Evolutionary conservation across 2,797 vertebrate species (phyloP).

Genomic region (Smutsia gigantea): DNA sequence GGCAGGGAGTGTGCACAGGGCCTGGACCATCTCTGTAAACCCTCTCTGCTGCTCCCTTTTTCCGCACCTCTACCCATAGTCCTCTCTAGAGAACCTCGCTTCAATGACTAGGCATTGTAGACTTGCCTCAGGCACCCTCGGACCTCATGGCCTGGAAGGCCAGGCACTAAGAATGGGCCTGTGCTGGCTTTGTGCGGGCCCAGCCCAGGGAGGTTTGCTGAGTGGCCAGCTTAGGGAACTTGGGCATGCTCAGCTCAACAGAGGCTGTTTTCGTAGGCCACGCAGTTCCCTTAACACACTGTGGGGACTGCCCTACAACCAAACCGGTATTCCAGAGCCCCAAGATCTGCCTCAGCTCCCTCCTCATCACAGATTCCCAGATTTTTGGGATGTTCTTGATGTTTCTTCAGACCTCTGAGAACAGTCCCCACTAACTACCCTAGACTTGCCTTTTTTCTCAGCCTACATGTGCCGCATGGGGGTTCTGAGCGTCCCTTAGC

Average conservation of each 20-base stretch:
- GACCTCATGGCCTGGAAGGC: too few relatives aligned
- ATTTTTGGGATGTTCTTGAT: background rate
- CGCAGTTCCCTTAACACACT: background rate
- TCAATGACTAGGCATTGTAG: background rate
- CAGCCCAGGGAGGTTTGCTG: background rate
- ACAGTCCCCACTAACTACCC: background rate
- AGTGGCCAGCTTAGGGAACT: background rate
- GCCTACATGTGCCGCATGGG: background rate
- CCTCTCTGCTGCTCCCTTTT: background rate
- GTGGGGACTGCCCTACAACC: accelerated
- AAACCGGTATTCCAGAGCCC: background rate
- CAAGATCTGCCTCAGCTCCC: background rate
- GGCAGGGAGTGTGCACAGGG: too few relatives aligned
- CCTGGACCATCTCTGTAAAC: background rate
- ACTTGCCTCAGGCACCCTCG: background rate
- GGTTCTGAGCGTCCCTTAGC: background rate
- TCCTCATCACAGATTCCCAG: background rate
- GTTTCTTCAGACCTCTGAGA: background rate
- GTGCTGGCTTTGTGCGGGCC: accelerated
- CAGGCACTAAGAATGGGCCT: background rate
- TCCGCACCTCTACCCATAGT: accelerated
- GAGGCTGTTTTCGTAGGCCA: background rate
- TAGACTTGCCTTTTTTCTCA: background rate
- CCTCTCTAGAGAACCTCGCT: background rate
- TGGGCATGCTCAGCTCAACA: background rate